phyloP scores from a whole-genome alignment of 2,797 vertebrate species.

The Sphaeramia orbicularis region DNA sequence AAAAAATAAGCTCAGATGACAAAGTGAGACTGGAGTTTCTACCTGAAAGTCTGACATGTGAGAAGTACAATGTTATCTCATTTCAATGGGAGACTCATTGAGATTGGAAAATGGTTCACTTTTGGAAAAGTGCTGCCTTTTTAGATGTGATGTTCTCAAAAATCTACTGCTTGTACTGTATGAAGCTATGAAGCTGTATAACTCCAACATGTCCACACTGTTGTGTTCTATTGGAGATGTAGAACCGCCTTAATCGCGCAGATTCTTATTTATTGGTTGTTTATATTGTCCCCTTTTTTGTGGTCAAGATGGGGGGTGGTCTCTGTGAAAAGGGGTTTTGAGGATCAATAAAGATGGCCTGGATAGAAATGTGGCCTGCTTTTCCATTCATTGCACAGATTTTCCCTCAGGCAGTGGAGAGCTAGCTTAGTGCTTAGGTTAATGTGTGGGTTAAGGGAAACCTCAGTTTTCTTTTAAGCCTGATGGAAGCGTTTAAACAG shows the following conservation, averaged over 20 bases:
- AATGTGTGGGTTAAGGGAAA: conserved; percentile 56
- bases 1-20: conserved; percentile 58
- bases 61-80: conserved; percentile 55
- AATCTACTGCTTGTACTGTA: conserved; percentile 83
- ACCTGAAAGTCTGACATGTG: conserved; percentile 30
- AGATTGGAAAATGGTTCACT: conserved; percentile 70
- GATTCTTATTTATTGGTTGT: conserved; percentile 86
- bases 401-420: conserved; percentile 50
- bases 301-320: conserved; percentile 73
- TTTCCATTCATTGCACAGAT: conserved; percentile 79
- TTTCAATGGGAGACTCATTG: conserved; percentile 62
- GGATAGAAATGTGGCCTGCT: conserved; percentile 83
- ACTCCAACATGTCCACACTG: conserved; percentile 82
- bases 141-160: conserved; percentile 74
- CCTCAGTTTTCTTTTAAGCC: conserved; percentile 13
- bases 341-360: conserved; percentile 88
- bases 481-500: conserved; percentile 35
- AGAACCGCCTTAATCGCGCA: conserved; percentile 88
- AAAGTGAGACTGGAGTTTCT: conserved; percentile 41
- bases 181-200: conserved; percentile 82
- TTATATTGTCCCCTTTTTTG: conserved; percentile 78
- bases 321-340: conserved; percentile 78
- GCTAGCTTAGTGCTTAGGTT: conserved; percentile 57
- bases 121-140: conserved; percentile 72
- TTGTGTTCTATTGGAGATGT: conserved; percentile 83